phyloP scores from a whole-genome alignment of 2,113 vertebrate genomes.

The Sardina pilchardus region DNA sequence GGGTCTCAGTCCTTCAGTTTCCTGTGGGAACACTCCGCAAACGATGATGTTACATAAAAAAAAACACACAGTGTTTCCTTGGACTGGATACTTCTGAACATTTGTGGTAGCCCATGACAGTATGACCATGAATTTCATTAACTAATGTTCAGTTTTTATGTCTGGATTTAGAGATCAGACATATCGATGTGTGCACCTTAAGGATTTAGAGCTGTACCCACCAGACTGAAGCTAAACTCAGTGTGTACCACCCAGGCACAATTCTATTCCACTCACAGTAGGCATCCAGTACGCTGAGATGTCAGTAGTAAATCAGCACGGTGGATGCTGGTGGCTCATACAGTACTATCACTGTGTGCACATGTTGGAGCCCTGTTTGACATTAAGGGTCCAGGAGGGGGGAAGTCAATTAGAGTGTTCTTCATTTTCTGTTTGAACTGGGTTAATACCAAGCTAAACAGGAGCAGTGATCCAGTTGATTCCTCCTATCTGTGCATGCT shows the following conservation, averaged over 20 bases:
- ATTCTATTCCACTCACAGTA: neutral
- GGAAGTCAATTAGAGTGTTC: neutral
- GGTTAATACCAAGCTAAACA: slow-evolving; percentile 7
- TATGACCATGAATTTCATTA: neutral
- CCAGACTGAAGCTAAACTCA: neutral
- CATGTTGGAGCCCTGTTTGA: neutral
- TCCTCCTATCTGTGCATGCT: neutral
- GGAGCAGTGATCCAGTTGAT: neutral
- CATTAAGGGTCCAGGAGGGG: neutral
- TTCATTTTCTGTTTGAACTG: neutral
- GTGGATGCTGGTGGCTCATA: neutral
- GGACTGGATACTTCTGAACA: neutral
- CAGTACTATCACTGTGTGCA: neutral
- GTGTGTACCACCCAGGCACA: neutral
- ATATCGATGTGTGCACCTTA: neutral
- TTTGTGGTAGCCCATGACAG: neutral
- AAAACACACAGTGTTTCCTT: neutral
- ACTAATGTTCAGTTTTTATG: slow-evolving; percentile 1
- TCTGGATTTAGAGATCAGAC: neutral
- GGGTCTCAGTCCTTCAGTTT: neutral
- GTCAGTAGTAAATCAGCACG: neutral
- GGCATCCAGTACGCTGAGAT: neutral
- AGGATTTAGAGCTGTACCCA: neutral
- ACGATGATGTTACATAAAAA: slow-evolving; percentile 4
- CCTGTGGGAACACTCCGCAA: neutral